phyloP scores from a whole-genome alignment of 2,797 vertebrate species.

The Sitta carolinensis region DNA sequence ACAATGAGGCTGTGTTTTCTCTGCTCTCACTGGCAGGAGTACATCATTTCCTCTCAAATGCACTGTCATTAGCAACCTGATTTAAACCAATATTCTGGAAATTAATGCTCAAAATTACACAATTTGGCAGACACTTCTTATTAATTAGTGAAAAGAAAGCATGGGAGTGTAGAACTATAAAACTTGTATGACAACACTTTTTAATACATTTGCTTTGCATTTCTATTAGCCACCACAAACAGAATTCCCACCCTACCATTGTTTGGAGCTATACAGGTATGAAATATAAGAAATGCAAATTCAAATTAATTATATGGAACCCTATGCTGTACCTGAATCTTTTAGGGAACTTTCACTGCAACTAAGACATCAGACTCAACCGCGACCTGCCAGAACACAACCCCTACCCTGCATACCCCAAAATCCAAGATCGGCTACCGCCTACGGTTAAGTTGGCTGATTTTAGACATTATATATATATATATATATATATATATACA shows the following conservation, averaged over 20 bases:
- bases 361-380: neutral
- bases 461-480: neutral
- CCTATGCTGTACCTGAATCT: neutral
- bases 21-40: neutral
- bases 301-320: neutral
- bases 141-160: neutral
- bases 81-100: neutral
- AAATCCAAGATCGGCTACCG: neutral
- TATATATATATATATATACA: fast-evolving
- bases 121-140: neutral
- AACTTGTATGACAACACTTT: neutral
- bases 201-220: neutral
- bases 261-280: neutral
- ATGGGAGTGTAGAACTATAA: neutral
- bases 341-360: neutral
- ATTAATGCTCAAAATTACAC: neutral
- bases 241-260: neutral
- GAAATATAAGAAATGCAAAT: neutral
- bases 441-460: neutral
- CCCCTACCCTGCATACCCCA: neutral
- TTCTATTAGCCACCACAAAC: neutral
- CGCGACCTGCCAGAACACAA: neutral
- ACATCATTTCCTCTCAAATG: neutral
- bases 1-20: neutral
- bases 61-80: neutral